Evolutionary conservation across 2,888 invertebrate species (phyloP).

Genomic region (Trypoxylon attenuatum): DNA sequence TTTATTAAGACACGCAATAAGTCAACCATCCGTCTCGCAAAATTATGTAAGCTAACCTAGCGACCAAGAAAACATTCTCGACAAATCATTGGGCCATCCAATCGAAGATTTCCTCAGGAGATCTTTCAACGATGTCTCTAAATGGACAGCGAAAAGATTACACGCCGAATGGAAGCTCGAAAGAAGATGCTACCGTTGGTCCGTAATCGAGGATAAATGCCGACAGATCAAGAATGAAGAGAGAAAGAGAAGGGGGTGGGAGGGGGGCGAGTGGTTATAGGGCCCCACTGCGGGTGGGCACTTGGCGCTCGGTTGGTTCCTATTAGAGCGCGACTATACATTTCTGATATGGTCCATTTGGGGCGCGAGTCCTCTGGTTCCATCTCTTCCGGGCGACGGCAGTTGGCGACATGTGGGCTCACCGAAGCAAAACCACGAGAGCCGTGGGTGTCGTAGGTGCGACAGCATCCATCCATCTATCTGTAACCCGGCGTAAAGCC

Average conservation of each 20-base stretch:
- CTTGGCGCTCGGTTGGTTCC: conserved; percentile 63
- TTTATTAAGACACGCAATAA: no score
- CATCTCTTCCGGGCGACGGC: conserved; percentile 37
- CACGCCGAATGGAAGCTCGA: no score
- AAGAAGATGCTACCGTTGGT: no score
- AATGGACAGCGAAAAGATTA: no score
- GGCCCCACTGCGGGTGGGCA: conserved; percentile 63
- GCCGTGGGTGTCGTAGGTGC: conserved; percentile 60
- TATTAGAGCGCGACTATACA: conserved; percentile 64
- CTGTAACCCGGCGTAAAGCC: conserved; percentile 53
- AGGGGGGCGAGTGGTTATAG: no score
- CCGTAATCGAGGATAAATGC: conserved; percentile 71
- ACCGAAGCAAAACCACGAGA: conserved; percentile 70
- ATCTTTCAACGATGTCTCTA: no score
- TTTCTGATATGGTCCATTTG: conserved; percentile 66
- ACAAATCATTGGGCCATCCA: no score
- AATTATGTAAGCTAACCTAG: no score
- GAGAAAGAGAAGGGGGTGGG: not conserved
- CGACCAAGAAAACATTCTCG: no score
- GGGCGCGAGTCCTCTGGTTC: conserved; percentile 60
- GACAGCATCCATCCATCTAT: conserved; percentile 66
- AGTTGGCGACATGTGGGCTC: conserved; percentile 71
- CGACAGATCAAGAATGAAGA: conserved; percentile 58
- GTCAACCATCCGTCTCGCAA: no score
- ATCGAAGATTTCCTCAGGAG: no score